These are phyloP conservation scores for Dendrocincla fuliginosa DNA, from an alignment of 2,797 vertebrate genomes.

Conservation along the genomic window DNA sequence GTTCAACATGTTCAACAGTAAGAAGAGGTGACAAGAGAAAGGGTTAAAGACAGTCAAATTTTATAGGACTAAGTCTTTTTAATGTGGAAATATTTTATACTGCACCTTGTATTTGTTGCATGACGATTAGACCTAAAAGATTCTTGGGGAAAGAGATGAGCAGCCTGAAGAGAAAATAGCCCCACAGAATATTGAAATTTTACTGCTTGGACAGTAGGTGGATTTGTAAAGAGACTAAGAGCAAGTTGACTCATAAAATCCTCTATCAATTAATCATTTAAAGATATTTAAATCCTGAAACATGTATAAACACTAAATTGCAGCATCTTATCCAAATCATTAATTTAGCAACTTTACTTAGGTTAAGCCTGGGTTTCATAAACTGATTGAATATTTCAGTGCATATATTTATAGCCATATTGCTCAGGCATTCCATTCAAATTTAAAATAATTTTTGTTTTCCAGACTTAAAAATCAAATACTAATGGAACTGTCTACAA, in stretches of 20 bases:
- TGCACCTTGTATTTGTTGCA: not conserved
- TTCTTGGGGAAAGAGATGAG: not conserved
- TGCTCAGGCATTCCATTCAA: not conserved
- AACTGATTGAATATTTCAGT: not conserved
- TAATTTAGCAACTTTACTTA: conserved; percentile 16
- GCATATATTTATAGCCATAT: not conserved
- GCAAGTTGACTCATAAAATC: conserved; percentile 59
- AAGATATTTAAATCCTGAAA: conserved; percentile 33
- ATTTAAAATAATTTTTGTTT: not conserved
- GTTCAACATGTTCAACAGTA: not conserved
- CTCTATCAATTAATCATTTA: conserved; percentile 39
- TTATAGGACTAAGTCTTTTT: not conserved
- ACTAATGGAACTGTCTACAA: not conserved
- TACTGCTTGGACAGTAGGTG: conserved; percentile 28
- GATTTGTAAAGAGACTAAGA: conserved; percentile 65
- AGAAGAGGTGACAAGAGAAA: not conserved
- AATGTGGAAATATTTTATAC: not conserved
- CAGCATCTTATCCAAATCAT: not conserved
- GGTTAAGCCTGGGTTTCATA: not conserved
- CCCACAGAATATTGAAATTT: conserved; percentile 39
- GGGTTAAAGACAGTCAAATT: not conserved
- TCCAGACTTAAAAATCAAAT: not conserved
- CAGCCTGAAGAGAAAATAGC: conserved; percentile 16
- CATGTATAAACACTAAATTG: conserved; percentile 11
- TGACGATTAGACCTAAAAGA: not conserved